Evolutionary conservation across 2,888 invertebrate species (phyloP), one percentile per base, ranked within the genome.

Genomic region (Leuctra nigra): DNA sequence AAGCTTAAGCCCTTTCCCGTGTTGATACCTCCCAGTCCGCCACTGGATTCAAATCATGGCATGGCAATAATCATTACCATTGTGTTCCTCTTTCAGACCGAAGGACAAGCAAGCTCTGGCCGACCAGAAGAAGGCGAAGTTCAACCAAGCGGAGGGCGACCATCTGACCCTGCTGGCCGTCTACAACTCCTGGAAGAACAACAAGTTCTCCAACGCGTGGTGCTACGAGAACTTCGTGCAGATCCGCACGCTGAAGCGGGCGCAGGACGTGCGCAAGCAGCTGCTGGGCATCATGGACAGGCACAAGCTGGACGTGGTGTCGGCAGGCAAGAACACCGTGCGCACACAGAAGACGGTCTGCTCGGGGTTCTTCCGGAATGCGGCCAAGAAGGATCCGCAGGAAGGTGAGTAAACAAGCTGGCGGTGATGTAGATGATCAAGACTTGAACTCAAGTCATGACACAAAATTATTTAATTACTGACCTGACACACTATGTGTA

Each of bases 201-300:
- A 98, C 70, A 97, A 98, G 74, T 98, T 98, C 72, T 95, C 95
- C 0, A 95, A 94, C 71, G 94, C 96, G 0, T 99, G 99, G 99
- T 99, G 99, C 72, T 98, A 96, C 68, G 98, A 99, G 70, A 99
- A 99, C 76, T 99, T 99, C 70, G 94, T 99, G 2, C 98, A 99
- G 76, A 93, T 96, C 29, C 76, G 98, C 20, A 98, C 97, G 0
- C 74, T 99, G 59, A 99, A 99, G 71, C 79, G 98, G 18, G 95
- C 98, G 0, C 96, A 98, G 73, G 98, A 99, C 74, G 96, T 99
- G 0, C 80, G 99, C 39, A 99, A 99, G 72, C 99, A 99, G 70
- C 75, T 99, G 68, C 75, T 99, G 23, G 96, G 96, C 1, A 97
- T 97, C 60, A 97, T 97, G 97, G 97, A 97, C 72, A 82, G 94